phyloP scores from a whole-genome alignment of 2,888 invertebrate species.

The Meiosimyza decipiens region DNA sequence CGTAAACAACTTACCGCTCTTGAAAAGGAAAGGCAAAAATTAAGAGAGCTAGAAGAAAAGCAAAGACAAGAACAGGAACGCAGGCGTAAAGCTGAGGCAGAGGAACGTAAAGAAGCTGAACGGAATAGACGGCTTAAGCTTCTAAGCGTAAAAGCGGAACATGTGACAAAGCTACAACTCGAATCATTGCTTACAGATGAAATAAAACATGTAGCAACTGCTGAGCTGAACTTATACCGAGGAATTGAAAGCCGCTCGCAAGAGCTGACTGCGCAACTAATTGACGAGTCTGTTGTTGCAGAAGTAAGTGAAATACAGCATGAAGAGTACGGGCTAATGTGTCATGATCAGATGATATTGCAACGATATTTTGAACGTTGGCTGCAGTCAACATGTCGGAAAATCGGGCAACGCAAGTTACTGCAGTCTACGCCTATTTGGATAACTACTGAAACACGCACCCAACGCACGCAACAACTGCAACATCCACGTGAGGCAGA shows the following conservation, averaged over 20 bases:
- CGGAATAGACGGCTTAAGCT: constrained; percentile 19
- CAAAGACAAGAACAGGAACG: constrained; percentile 31
- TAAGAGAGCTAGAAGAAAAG: constrained; percentile 40
- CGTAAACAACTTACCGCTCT: constrained; percentile 45
- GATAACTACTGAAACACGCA: constrained; percentile 64
- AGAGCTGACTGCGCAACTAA: constrained; percentile 35
- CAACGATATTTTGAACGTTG: constrained; percentile 67
- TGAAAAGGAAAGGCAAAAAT: constrained; percentile 47
- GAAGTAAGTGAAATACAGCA: constrained; percentile 51
- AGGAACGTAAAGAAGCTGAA: constrained; percentile 15
- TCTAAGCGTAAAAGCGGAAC: constrained; percentile 31
- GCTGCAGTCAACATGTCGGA: constrained; percentile 64
- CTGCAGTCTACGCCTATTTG: constrained; percentile 71
- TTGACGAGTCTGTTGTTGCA: constrained; percentile 43
- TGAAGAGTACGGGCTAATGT: constrained; percentile 60
- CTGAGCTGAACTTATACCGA: constrained; percentile 37
- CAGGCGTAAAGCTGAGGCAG: constrained; percentile 14
- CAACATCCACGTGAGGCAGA: constrained; percentile 66
- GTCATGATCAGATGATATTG: constrained; percentile 59
- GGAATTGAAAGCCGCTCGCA: constrained; percentile 5
- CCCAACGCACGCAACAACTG: constrained; percentile 58
- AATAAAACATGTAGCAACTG: constrained; percentile 34
- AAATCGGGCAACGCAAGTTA: constrained; percentile 68
- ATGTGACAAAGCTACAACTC: constrained; percentile 17
- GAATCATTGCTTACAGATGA: constrained; percentile 34